A percentile compares a stretch with the other conserved stretches of the same genome.
Evolutionary conservation across 1,140 invertebrate species (phyloP).

Genomic region (Zaprionus davidi): DNA sequence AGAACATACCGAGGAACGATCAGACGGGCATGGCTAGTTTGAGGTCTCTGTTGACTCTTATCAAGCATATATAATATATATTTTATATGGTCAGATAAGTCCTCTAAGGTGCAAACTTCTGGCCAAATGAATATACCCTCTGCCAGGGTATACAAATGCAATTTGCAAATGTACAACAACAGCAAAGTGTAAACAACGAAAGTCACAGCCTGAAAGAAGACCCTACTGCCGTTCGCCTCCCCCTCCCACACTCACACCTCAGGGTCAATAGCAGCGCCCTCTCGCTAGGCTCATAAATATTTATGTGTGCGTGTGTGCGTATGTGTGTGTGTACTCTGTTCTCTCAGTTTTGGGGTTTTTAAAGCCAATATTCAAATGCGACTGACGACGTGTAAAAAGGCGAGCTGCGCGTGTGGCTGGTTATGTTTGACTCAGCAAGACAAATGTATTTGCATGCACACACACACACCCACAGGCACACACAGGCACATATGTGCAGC

Average conservation of each 20-base stretch:
- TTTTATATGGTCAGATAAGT: too few relatives aligned
- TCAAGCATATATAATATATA: too few relatives aligned
- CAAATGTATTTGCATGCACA: conserved; percentile 25
- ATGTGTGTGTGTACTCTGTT: conserved; percentile 41
- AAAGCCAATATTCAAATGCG: conserved; percentile 65
- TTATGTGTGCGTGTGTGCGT: conserved; percentile 38
- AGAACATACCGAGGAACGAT: too few relatives aligned
- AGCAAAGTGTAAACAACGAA: conserved; percentile 53
- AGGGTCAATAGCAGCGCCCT: conserved; percentile 46
- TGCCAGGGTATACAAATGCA: conserved; percentile 45
- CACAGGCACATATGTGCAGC: background rate
- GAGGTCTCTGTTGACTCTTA: too few relatives aligned
- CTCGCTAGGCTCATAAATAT: conserved; percentile 53
- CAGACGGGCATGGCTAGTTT: too few relatives aligned
- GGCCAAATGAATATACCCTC: too few relatives aligned
- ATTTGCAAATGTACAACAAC: conserved; percentile 76
- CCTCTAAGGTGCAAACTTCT: too few relatives aligned
- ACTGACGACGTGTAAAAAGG: background rate
- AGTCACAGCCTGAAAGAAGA: conserved; percentile 22
- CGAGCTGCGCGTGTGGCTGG: background rate
- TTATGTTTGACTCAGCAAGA: conserved; percentile 23
- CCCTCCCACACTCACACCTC: background rate
- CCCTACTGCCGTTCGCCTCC: background rate
- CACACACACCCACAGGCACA: background rate
- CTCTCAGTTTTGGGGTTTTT: conserved; percentile 37